Percentiles rank a stretch among this genome's conserved stretches.
Evolutionary conservation across 2,113 vertebrate genomes (phyloP).

Genomic region (Oryctolagus cuniculus): DNA sequence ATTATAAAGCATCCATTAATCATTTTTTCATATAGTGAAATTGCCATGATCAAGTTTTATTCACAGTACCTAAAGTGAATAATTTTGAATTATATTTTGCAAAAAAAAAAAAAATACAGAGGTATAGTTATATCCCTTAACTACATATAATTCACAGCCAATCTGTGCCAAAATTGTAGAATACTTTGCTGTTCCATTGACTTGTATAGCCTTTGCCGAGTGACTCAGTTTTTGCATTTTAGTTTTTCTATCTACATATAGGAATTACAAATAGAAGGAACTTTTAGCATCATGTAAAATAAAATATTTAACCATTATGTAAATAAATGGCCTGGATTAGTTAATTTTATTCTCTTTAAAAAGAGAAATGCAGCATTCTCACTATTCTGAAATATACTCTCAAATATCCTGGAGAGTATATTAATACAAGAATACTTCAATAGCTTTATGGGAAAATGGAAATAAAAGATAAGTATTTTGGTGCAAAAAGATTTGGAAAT

Average conservation of each 20-base stretch:
- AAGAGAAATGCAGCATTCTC: not conserved
- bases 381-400: not conserved
- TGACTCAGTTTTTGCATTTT: conserved; percentile 39
- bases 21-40: conserved; percentile 80
- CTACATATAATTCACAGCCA: not conserved
- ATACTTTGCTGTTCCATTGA: conserved; percentile 28
- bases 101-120: conserved; percentile 80
- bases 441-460: too few species aligned
- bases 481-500: too few species aligned
- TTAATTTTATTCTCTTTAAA: conserved; percentile 46
- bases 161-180: conserved; percentile 16
- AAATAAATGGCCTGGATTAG: not conserved
- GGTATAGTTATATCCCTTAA: conserved; percentile 54
- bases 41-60: conserved; percentile 84
- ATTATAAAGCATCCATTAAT: conserved; percentile 86
- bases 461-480: too few species aligned
- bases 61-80: conserved; percentile 81
- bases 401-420: not conserved
- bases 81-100: conserved; percentile 84
- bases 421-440: not conserved
- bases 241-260: not conserved
- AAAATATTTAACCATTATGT: conserved; percentile 14
- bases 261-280: not conserved
- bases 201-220: conserved; percentile 41
- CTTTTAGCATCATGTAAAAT: not conserved